Evolutionary conservation across 1,140 invertebrate species (phyloP), one percentile per base, ranked within the genome.

Genomic region (Lordiphosa clarofinis): DNA sequence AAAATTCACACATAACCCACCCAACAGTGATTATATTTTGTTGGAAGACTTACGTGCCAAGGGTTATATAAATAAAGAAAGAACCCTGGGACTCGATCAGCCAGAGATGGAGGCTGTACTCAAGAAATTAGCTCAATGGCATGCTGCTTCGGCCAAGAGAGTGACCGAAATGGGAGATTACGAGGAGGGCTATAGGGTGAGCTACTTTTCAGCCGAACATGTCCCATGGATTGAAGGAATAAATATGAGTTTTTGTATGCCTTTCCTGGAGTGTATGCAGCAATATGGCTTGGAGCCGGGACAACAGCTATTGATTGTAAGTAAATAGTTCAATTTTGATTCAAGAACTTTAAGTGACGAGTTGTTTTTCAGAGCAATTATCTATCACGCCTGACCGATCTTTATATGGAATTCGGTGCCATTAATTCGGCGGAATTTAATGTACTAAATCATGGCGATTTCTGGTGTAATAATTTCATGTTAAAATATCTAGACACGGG

Each of bases 401-500:
- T 81, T n/a, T 70, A 76, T 28, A 56, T 86, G 43, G 74, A 86
- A 3, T 79, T 86, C 44, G 74, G 72, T 1, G 46, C 36, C 1
- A 57, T 78, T 1, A 56, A 91, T 13, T 49, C 86, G 1, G 84
- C 90, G 6, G 90, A 91, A 24, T 91, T 93, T 48, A 90, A 90
- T 56, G 92, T 93, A 1, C 81, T 94, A 2, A 92, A 91, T 75
- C 93, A 93, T 46, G 93, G 93, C 4, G 93, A 94, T 75, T 90
- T 90, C 10, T 87, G 82, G 82, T 71, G 64, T 19, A 87, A 90
- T 35, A 90, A 90, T 47, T 81, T 90, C 19, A 65, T 90, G 13
- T 90, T 90, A 38, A 74, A 86, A 44, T 78, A 89, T 44, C 53
- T 57, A 8, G 36, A 64, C 4, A 11, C 40, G 0, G 59, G 42